These are phyloP conservation scores for Drosophila leonis DNA, from an alignment of 2,888 invertebrate genomes.

Conservation along the genomic window DNA sequence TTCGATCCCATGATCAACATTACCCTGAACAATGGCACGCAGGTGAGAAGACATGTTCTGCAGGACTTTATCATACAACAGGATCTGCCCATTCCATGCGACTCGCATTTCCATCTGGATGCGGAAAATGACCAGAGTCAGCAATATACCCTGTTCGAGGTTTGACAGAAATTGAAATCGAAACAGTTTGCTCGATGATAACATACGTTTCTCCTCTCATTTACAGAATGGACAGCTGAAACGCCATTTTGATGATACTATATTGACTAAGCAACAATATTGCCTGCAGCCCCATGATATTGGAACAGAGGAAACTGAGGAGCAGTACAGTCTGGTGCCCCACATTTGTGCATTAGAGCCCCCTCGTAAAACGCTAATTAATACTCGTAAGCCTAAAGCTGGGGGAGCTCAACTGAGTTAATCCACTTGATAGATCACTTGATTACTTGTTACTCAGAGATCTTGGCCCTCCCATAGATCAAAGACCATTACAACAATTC, in stretches of 20 bases:
- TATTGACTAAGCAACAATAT: conserved; percentile 34
- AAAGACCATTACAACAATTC: no score
- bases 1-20: conserved; percentile 39
- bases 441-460: neutral
- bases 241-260: neutral
- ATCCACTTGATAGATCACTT: neutral
- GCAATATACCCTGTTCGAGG: conserved; percentile 49
- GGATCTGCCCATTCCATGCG: conserved; percentile 44
- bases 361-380: neutral
- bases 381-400: conserved; percentile 14
- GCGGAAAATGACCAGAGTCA: neutral
- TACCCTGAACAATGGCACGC: conserved; percentile 10
- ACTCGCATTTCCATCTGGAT: conserved; percentile 31
- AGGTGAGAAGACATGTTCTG: conserved; percentile 17
- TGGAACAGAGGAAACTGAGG: fast-evolving
- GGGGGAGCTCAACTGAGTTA: neutral
- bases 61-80: conserved; percentile 44
- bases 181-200: no score
- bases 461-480: neutral
- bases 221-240: conserved; percentile 33
- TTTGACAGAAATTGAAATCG: neutral
- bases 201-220: neutral
- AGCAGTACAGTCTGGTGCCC: conserved; percentile 18
- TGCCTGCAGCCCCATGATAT: conserved; percentile 45
- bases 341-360: conserved; percentile 23